Evolutionary conservation across 2,888 invertebrate species (phyloP).

Genomic region (Drosophila glabriapex): DNA sequence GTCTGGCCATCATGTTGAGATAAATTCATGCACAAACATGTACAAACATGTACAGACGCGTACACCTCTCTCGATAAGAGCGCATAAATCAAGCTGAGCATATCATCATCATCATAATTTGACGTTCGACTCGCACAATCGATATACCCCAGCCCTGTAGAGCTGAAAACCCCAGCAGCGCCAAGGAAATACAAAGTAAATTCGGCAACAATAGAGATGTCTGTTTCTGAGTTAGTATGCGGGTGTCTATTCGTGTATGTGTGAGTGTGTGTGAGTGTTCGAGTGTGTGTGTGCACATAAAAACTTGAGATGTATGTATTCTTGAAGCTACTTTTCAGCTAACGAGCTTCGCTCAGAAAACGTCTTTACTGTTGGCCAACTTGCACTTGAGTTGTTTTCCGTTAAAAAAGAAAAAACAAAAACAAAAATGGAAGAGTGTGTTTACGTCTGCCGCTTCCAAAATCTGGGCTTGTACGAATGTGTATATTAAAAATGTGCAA

Average conservation of each 20-base stretch:
- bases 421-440: neutral
- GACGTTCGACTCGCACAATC: constrained; percentile 54
- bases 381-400: constrained; percentile 37
- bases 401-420: neutral
- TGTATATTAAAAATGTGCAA: constrained; percentile 37
- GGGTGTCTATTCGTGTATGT: neutral
- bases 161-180: neutral
- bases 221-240: constrained; percentile 23
- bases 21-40: constrained; percentile 1
- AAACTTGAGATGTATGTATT: constrained; percentile 57
- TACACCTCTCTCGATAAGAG: constrained; percentile 8
- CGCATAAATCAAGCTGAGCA: constrained; percentile 51
- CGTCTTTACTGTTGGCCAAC: constrained; percentile 67
- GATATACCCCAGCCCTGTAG: constrained; percentile 55
- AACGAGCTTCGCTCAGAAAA: constrained; percentile 69
- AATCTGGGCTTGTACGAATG: neutral
- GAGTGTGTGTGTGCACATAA: constrained; percentile 28
- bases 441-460: neutral
- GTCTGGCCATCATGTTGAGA: constrained; percentile 5
- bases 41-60: neutral
- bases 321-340: constrained; percentile 69
- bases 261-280: constrained; percentile 4
- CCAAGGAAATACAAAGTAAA: constrained; percentile 44
- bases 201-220: constrained; percentile 46
- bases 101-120: constrained; percentile 53